phyloP scores from a whole-genome alignment of 2,113 vertebrate species.

The Anoura caudifer region DNA sequence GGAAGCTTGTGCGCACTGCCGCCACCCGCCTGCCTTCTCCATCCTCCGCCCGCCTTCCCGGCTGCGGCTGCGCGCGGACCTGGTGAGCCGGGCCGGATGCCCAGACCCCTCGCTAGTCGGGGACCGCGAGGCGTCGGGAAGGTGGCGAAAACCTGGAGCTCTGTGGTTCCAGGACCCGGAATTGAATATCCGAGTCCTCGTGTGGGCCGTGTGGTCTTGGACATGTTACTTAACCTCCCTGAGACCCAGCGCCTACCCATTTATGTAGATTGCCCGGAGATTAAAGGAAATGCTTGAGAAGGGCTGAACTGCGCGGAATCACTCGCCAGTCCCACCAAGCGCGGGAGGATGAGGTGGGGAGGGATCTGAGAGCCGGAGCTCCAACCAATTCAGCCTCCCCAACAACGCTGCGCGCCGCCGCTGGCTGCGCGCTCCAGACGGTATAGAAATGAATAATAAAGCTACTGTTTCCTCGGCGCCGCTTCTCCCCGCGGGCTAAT shows the following conservation, averaged over 20 bases:
- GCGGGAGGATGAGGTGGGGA: rapidly evolving
- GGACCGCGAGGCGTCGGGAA: background rate
- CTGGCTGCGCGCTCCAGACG: background rate
- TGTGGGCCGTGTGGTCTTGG: background rate
- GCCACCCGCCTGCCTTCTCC: background rate
- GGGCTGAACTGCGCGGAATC: rapidly evolving
- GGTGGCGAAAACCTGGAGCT: background rate
- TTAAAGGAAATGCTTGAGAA: background rate
- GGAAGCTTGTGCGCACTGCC: background rate
- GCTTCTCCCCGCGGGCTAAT: conserved; percentile 69
- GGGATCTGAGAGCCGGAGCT: background rate
- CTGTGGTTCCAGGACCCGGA: background rate
- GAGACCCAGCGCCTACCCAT: background rate
- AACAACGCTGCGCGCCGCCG: rapidly evolving
- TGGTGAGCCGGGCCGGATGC: rapidly evolving
- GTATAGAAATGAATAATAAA: conserved; percentile 52
- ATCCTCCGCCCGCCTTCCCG: background rate
- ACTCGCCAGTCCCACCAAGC: rapidly evolving
- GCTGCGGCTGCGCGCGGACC: rapidly evolving
- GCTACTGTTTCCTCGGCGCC: conserved; percentile 8
- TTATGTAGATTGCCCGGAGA: background rate
- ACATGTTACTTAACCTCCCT: background rate
- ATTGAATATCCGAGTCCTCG: background rate
- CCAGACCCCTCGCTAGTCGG: background rate
- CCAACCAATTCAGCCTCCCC: rapidly evolving